Conservation (phyloP, 2,888 invertebrate genomes). For the Ommatoiulus sabulosus region DNA sequence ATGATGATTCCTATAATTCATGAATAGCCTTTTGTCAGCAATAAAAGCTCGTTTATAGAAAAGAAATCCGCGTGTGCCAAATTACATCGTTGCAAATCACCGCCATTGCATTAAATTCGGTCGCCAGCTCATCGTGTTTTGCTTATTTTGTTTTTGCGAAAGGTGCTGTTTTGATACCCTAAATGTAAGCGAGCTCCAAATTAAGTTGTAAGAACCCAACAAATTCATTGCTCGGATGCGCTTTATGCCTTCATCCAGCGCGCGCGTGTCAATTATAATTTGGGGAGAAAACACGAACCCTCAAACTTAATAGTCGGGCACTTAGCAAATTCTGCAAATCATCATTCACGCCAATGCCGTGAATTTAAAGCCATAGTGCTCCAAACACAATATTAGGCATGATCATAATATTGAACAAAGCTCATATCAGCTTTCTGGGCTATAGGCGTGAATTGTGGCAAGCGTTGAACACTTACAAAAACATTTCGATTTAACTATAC, state of each 20-base stretch:
- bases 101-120: background rate
- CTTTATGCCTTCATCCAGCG: background rate
- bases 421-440: too few species aligned
- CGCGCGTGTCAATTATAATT: background rate
- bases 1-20: background rate
- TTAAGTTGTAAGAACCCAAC: background rate
- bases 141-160: background rate
- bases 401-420: too few species aligned
- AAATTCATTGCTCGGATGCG: background rate
- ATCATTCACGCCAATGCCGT: background rate
- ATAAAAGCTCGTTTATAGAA: background rate
- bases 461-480: too few species aligned
- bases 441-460: too few species aligned
- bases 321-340: background rate
- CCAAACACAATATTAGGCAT: too few species aligned
- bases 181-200: background rate
- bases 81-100: background rate
- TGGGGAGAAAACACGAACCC: background rate
- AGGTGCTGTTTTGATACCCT: background rate
- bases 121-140: background rate
- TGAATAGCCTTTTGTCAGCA: background rate
- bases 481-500: too few species aligned
- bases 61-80: background rate
- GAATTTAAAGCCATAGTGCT: too few species aligned
- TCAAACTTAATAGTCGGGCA: background rate